Percentiles rank a stretch among this genome's conserved stretches.
phyloP scores from a whole-genome alignment of 2,113 vertebrate species.

The Burhinus oedicnemus region DNA sequence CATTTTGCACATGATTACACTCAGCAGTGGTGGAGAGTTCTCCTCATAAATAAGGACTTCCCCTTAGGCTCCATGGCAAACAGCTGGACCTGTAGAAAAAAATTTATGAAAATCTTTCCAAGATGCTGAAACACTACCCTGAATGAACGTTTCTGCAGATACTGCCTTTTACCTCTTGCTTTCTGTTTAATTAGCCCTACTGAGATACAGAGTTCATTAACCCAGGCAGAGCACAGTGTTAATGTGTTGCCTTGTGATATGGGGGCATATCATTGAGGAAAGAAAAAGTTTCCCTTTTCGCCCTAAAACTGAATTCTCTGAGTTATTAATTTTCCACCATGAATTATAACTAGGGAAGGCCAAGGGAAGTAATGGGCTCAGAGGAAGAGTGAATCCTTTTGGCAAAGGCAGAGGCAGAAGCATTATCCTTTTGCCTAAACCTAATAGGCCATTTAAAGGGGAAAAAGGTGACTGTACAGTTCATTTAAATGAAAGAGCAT shows the following conservation, averaged over 20 bases:
- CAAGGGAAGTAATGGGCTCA: background rate
- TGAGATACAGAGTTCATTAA: background rate
- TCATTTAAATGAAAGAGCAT: background rate
- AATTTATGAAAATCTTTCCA: background rate
- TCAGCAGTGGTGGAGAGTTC: background rate
- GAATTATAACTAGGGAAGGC: background rate
- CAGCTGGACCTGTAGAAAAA: background rate
- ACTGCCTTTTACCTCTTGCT: background rate
- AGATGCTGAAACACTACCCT: background rate
- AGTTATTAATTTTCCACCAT: background rate
- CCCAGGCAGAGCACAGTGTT: background rate
- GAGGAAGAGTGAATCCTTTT: background rate
- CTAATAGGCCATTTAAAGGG: background rate
- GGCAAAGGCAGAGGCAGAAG: background rate
- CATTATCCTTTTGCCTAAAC: background rate
- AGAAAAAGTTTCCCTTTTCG: background rate
- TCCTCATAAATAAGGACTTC: slow-evolving; percentile 9
- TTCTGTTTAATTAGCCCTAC: background rate
- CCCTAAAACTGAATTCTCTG: background rate
- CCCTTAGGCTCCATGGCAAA: background rate
- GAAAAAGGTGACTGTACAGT: background rate
- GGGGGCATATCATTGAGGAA: background rate
- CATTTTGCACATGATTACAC: slow-evolving; percentile 13
- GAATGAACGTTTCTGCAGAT: background rate
- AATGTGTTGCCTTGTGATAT: background rate